Conservation (phyloP, 2,888 invertebrate genomes). For the Meiosimyza decipiens region DNA sequence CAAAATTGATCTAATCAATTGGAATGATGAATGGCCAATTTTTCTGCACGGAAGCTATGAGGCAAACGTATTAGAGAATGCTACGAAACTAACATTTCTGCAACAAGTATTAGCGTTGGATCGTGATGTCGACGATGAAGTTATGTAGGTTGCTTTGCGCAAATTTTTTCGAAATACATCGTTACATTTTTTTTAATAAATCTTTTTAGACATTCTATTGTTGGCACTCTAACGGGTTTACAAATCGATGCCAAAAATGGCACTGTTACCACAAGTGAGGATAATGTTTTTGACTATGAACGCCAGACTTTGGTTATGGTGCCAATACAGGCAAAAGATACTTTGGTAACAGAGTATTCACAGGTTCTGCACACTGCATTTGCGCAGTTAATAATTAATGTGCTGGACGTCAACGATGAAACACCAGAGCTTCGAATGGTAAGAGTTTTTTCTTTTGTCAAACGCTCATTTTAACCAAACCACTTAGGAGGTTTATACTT, state of each 20-base stretch:
- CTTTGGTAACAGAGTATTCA: slow-evolving; percentile 58
- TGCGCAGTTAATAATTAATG: slow-evolving; percentile 71
- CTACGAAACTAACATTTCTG: slow-evolving; percentile 68
- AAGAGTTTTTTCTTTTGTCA: slow-evolving; percentile 47
- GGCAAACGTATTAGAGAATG: slow-evolving; percentile 71
- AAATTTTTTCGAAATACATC: background rate
- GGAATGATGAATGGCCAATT: slow-evolving; percentile 78
- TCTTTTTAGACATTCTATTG: slow-evolving; percentile 68
- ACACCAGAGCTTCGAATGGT: slow-evolving; percentile 75
- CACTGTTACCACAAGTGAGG: slow-evolving; percentile 69
- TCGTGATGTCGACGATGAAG: slow-evolving; percentile 72
- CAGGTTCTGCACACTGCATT: slow-evolving; percentile 57
- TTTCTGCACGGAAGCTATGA: slow-evolving; percentile 67
- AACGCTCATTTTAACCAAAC: background rate
- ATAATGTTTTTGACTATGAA: slow-evolving; percentile 74
- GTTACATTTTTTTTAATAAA: background rate
- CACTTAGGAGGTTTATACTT: too few species aligned
- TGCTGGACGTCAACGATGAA: slow-evolving; percentile 80
- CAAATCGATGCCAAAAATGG: slow-evolving; percentile 71
- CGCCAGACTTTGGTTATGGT: slow-evolving; percentile 70
- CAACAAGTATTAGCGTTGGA: slow-evolving; percentile 71
- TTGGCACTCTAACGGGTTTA: slow-evolving; percentile 68
- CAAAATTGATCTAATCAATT: slow-evolving; percentile 71
- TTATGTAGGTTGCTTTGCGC: slow-evolving; percentile 65
- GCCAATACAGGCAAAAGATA: slow-evolving; percentile 70